Conservation (phyloP, 1,140 invertebrate species). For the Drosophila guanche region DNA sequence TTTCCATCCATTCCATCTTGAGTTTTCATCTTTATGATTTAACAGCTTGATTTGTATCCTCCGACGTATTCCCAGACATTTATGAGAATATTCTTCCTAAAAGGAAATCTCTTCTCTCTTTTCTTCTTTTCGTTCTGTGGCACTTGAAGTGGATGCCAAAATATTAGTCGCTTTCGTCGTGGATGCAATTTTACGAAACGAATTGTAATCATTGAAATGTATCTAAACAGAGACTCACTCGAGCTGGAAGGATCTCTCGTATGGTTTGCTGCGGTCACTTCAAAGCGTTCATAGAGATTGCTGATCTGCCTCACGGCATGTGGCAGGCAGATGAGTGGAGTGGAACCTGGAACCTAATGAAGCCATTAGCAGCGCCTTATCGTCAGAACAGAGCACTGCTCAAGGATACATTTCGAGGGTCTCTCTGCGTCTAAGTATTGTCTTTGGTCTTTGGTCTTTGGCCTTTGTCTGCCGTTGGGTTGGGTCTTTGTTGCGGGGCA, state of each 20-base stretch:
- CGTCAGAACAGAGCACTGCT: conserved; percentile 52
- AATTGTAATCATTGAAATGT: conserved; percentile 62
- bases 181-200: conserved; percentile 58
- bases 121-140: conserved; percentile 5
- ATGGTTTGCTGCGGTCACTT: conserved; percentile 41
- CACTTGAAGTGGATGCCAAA: conserved; percentile 50
- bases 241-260: conserved; percentile 30
- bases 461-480: conserved; percentile 14
- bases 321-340: conserved; percentile 67
- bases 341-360: conserved; percentile 59
- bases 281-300: conserved; percentile 63
- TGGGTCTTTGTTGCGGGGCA: conserved; percentile 58
- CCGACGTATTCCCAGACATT: conserved; percentile 6
- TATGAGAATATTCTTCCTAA: conserved; percentile 28
- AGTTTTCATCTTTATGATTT: conserved; percentile 55
- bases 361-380: conserved; percentile 79
- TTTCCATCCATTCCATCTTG: conserved; percentile 55
- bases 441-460: conserved; percentile 29
- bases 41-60: conserved; percentile 51
- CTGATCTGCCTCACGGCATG: conserved; percentile 66
- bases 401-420: conserved; percentile 28
- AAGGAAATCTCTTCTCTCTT: conserved; percentile 28
- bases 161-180: conserved; percentile 39
- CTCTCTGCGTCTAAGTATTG: conserved; percentile 36
- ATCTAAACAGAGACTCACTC: conserved; percentile 55